Evolutionary conservation across 1,140 invertebrate genomes (phyloP), one percentile per base, ranked within the genome.

Genomic region (Rhopalosiphum padi): DNA sequence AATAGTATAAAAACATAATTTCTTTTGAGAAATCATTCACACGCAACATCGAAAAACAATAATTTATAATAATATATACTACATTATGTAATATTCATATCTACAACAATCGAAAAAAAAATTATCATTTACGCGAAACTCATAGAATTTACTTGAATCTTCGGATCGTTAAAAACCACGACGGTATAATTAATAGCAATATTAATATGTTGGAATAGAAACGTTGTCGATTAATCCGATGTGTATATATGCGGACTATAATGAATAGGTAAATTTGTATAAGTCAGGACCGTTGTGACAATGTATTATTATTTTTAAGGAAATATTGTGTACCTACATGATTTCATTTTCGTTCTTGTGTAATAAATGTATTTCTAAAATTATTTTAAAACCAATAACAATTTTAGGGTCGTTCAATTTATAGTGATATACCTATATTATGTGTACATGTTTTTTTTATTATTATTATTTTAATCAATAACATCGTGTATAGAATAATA

Each of bases 241-340:
- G 60, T 77, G 53, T 53, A n/a, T 77, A 77, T 77, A 77, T n/a
- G 15, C 30, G 30, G 55, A 30, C 30, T 77, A 6, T 77, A n/a
- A 60, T n/a, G n/a, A 18, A 77, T 77, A n/a, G 30, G 60, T 77
- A 77, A n/a, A 77, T n/a, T n/a, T 77, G 4, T n/a, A 77, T 18
- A n/a, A 77, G 7, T 22, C 41, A 30, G n/a, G 8, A 46, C 85
- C 25, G 18, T 48, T 30, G 23, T 35, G 87, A 88, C 87, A 88
- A 88, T 89, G 46, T 89, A 37, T 48, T 88, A 48, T 88, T 30
- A 48, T 88, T 48, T 88, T 30, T 48, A 88, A 77, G 60, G 60
- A 77, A 48, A 88, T n/a, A 48, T 48, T 48, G 18, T 87, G 30
- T 88, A 46, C 30, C 8, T 43, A 85, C 37, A 87, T n/a, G 30